Evolutionary conservation across 2,888 invertebrate genomes (phyloP), one percentile per base, ranked within the genome.

Genomic region (Agrotis exclamationis): DNA sequence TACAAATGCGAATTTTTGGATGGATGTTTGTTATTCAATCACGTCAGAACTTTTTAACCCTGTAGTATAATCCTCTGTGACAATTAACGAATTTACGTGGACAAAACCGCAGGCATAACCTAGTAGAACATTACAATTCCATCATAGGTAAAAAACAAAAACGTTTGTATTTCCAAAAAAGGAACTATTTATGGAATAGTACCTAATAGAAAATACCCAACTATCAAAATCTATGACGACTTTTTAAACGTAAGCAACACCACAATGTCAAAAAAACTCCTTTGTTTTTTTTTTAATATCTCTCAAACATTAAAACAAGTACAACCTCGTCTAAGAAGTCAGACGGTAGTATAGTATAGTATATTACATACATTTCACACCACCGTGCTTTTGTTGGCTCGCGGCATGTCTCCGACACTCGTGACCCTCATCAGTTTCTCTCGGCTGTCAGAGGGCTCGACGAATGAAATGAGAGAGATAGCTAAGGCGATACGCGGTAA

Each of bases 351-450:
- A 63, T 18, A 78, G 28, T n/a, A n/a, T n/a, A n/a, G n/a, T n/a
- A n/a, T n/a, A n/a, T n/a, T n/a, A n/a, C 50, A 66, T 74, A 79
- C 71, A 76, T 79, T 79, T 81, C 80, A 76, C 75, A 83, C 71
- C 69, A 74, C 66, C 76, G 59, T 81, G 77, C 80, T 79, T 82
- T 83, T 85, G 85, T 78, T 85, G 85, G 82, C 73, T 88, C 81
- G 87, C 84, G 85, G 81, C 79, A 63, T 85, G 90, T 89, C 84
- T 83, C 86, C 84, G 74, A 68, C 79, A 85, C 82, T 82, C 82
- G 77, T 64, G 74, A 91, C 91, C 90, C 89, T 90, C 87, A 86
- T 90, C 91, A 90, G 83, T 86, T 87, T 84, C 82, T 76, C 80
- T 77, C 79, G 76, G 71, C 78, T 84, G 86, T 86, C 85, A 65